Evolutionary conservation across 2,113 vertebrate genomes (phyloP), one percentile per base, ranked within the genome.

Genomic region (Neodontobutis hainanensis): DNA sequence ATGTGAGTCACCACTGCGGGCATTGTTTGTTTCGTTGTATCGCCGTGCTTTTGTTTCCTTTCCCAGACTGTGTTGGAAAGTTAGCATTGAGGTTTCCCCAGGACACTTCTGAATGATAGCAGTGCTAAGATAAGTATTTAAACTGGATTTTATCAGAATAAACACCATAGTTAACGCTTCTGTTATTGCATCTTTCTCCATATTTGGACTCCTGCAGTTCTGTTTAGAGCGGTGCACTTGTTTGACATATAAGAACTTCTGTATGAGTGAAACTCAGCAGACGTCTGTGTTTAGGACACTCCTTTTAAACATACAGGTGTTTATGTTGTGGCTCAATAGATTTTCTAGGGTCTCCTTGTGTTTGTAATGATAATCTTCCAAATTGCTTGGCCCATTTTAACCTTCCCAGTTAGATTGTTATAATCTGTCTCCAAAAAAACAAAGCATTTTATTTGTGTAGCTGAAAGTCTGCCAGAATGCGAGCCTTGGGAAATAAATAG

Each of bases 201-300:
- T 12, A 52, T 36, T 11, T 44, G 16, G 9, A 9, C 40, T 49
- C 11, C 43, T 44, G 15, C 16, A 3, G 11, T 42, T 50, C 5
- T 59, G 61, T 51, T 46, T 63, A 14, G 27, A 42, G 14, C 16
- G 47, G 6, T 63, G 57, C 16, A 55, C 36, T 70, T 61, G 35
- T 69, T 50, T 63, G 52, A 32, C 50, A 65, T 60, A 71, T 35
- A 6, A 56, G 19, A 11, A 58, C 38, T 19, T 42, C 48, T 38
- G 38, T 8, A 42, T n/a, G 51, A 61, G 51, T 3, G 45, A 56
- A 50, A 46, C 64, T 47, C 49, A 68, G 60, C 65, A 68, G 57
- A 75, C 73, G 62, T 71, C 47, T 19, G 66, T 55, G 46, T 60
- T 69, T 61, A 51, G 52, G 42, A 8, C 49, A 52, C 46, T 66